Evolutionary conservation across 92 coral and sea anemone genomes (phyloP), one percentile per base, ranked within the genome.

Genomic region (Nematostella vectensis): DNA sequence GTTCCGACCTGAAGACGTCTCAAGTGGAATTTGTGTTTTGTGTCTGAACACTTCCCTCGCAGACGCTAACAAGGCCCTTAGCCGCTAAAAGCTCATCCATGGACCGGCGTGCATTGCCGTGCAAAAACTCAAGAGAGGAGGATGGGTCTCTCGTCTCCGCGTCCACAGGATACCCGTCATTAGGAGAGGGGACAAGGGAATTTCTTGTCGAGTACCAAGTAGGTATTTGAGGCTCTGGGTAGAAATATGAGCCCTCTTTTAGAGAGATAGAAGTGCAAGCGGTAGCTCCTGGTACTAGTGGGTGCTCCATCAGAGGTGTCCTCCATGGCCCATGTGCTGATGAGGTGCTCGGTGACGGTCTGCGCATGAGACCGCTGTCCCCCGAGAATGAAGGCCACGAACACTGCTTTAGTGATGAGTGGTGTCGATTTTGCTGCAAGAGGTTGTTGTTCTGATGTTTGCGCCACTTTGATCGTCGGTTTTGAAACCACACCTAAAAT

Each of bases 401-500:
- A n/a, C n/a, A n/a, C n/a, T n/a, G n/a, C n/a, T n/a, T n/a, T n/a
- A n/a, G n/a, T n/a, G n/a, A n/a, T n/a, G n/a, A n/a, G n/a, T n/a
- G n/a, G n/a, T n/a, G n/a, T n/a, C n/a, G n/a, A n/a, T n/a, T n/a
- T n/a, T n/a, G n/a, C n/a, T n/a, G n/a, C n/a, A n/a, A n/a, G n/a
- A n/a, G n/a, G n/a, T 24, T 2, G 31, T 67, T 74, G 69, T 74
- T 59, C 50, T 74, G 56, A 29, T 21, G 52, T 24, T 60, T 74
- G 20, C 81, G 58, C 63, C 65, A 74, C 51, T 59, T 74, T 31
- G 81, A 67, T 10, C 81, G 50, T 36, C 81, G 74, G 43, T 74
- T 74, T 59, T 74, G 81, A 31, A 74, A 74, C 81, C 81, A 74
- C 66, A 74, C 81, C 81, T 74, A 33, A 33, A 33, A 15, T 33